Conservation (phyloP, 2,888 invertebrate genomes). For the Hipparchia sbordonii region DNA sequence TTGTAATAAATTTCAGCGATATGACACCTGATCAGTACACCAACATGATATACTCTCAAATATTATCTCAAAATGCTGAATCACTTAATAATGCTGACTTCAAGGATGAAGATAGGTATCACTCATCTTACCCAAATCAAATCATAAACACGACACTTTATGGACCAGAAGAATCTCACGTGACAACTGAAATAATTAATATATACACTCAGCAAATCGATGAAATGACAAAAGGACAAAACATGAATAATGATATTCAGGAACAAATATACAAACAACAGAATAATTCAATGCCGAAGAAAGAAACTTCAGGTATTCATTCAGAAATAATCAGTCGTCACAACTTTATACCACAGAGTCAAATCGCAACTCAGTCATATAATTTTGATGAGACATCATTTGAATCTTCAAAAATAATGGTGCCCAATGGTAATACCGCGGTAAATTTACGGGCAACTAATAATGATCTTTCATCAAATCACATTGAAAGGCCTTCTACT, state of each 20-base stretch:
- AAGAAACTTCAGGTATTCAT: constrained; percentile 30
- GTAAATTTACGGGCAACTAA: constrained; percentile 22
- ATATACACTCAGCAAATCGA: constrained; percentile 4
- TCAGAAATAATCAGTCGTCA: constrained; percentile 58
- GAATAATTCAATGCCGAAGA: background rate
- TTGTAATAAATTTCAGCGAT: constrained; percentile 72
- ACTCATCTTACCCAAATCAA: constrained; percentile 7
- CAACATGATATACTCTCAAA: constrained; percentile 63
- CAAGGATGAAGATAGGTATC: constrained; percentile 21
- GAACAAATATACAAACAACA: background rate
- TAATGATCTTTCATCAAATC: constrained; percentile 25
- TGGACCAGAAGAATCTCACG: background rate
- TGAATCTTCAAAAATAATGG: constrained; percentile 52
- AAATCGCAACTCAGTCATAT: constrained; percentile 61
- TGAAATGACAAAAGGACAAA: constrained; percentile 3
- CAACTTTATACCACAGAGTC: constrained; percentile 57
- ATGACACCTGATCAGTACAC: constrained; percentile 74
- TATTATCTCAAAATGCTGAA: constrained; percentile 49
- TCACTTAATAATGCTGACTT: constrained; percentile 41
- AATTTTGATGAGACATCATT: constrained; percentile 59
- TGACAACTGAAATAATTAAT: constrained; percentile 14
- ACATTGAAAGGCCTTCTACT: background rate
- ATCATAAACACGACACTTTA: constrained; percentile 7
- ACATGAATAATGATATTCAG: constrained; percentile 12
- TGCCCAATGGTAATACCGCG: constrained; percentile 27